Conservation (phyloP, 2,113 vertebrate genomes). For the Cephalopholis sonnerati region DNA sequence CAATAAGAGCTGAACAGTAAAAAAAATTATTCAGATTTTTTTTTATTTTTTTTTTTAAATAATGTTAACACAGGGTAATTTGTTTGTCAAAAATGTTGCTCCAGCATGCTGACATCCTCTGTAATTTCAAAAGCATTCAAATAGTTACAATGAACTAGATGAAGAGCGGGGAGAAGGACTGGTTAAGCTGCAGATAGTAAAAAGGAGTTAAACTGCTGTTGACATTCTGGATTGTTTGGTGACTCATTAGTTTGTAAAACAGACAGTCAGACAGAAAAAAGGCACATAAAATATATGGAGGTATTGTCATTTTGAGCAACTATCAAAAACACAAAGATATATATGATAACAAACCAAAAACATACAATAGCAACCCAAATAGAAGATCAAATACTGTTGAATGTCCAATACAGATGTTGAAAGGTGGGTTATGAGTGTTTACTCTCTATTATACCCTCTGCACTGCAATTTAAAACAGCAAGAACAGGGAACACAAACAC, state of each 20-base stretch:
- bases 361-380: slow-evolving; percentile 16
- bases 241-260: slow-evolving; percentile 64
- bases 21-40: slow-evolving; percentile 82
- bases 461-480: neutral
- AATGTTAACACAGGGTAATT: slow-evolving; percentile 59
- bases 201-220: slow-evolving; percentile 53
- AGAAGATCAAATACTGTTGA: slow-evolving; percentile 8
- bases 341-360: slow-evolving; percentile 27
- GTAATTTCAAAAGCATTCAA: slow-evolving; percentile 67
- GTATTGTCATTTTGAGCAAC: slow-evolving; percentile 44
- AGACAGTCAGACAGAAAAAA: slow-evolving; percentile 33
- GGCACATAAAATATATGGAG: slow-evolving; percentile 24
- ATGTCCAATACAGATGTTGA: neutral
- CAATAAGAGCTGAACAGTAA: slow-evolving; percentile 97
- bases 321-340: slow-evolving; percentile 34
- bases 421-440: neutral
- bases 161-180: slow-evolving; percentile 43
- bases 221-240: slow-evolving; percentile 54
- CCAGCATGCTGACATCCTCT: slow-evolving; percentile 67
- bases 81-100: slow-evolving; percentile 67
- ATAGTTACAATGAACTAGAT: slow-evolving; percentile 56
- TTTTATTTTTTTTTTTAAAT: slow-evolving; percentile 42
- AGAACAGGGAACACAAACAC: neutral
- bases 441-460: neutral
- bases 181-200: slow-evolving; percentile 51